A percentile compares a stretch with the other conserved stretches of the same genome.
phyloP scores from a whole-genome alignment of 2,888 invertebrate species.

The Gasteruption jaculator region DNA sequence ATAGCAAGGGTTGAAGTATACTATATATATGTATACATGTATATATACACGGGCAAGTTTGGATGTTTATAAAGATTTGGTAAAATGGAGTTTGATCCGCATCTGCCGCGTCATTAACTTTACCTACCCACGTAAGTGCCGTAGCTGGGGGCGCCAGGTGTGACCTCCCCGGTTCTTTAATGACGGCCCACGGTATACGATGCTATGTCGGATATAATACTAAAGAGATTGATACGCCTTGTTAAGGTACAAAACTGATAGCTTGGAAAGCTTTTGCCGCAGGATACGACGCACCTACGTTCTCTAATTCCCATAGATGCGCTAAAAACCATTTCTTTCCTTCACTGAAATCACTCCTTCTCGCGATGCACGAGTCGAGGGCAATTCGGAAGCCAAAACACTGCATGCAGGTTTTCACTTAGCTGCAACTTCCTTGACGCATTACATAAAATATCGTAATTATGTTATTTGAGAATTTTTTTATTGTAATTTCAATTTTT shows the following conservation, averaged over 20 bases:
- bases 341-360: too few relatives aligned
- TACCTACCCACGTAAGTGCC: slow-evolving; percentile 27
- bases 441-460: too few relatives aligned
- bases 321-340: not conserved
- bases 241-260: slow-evolving; percentile 34
- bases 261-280: too few relatives aligned
- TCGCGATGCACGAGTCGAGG: too few relatives aligned
- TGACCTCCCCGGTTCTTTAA: slow-evolving; percentile 33
- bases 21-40: not conserved
- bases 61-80: slow-evolving; percentile 47
- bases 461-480: too few relatives aligned
- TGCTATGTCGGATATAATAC: slow-evolving; percentile 28
- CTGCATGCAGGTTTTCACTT: too few relatives aligned
- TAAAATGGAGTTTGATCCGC: slow-evolving; percentile 37
- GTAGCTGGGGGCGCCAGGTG: slow-evolving; percentile 40
- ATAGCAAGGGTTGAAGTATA: too few relatives aligned
- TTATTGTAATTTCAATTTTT: too few relatives aligned
- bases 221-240: slow-evolving; percentile 39
- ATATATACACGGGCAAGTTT: slow-evolving; percentile 22
- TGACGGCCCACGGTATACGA: slow-evolving; percentile 27
- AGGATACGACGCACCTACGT: too few relatives aligned
- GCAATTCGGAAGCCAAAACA: too few relatives aligned
- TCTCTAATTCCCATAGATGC: slow-evolving; percentile 16
- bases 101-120: slow-evolving; percentile 41
- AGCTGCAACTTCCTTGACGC: too few relatives aligned